Evolutionary conservation across 53 echinoderm and acorn worm genomes (phyloP).

Genomic region (Antedon mediterranea): DNA sequence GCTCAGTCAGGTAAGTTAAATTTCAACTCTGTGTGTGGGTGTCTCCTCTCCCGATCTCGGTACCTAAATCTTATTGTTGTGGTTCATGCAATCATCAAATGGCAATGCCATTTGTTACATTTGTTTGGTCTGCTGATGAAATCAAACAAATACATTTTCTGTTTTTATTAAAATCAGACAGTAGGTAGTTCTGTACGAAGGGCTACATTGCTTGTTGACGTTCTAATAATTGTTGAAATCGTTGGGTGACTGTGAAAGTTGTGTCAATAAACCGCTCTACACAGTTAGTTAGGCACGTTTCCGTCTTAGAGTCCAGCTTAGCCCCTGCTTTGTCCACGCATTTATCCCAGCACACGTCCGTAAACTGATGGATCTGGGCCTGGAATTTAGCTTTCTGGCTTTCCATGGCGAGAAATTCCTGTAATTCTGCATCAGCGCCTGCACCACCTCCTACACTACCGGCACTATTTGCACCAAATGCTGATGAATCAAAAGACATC

Average conservation of each 20-base stretch:
- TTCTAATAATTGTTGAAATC: slow-evolving; percentile 56
- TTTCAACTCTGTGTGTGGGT: no score
- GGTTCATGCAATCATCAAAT: no score
- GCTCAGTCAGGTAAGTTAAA: no score
- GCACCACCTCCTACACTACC: slow-evolving; percentile 14
- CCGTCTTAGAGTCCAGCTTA: slow-evolving; percentile 72
- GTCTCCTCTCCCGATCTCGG: no score
- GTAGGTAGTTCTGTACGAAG: no score
- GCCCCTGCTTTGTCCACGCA: slow-evolving; percentile 76
- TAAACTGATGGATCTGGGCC: slow-evolving; percentile 80
- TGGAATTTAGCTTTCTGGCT: slow-evolving; percentile 69
- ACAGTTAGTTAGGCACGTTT: slow-evolving; percentile 73
- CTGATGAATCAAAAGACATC: slow-evolving; percentile 33
- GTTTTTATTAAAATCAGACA: no score
- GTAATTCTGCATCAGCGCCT: slow-evolving; percentile 40
- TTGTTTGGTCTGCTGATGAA: no score
- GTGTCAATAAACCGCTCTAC: slow-evolving; percentile 92
- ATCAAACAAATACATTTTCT: no score
- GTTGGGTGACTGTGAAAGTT: slow-evolving; percentile 55
- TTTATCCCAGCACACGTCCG: slow-evolving; percentile 84
- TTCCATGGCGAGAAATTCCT: slow-evolving; percentile 55
- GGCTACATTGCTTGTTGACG: slow-evolving; percentile 51
- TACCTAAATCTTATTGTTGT: no score
- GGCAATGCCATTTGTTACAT: no score
- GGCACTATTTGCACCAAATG: slow-evolving; percentile 24